Conservation (phyloP, 2,888 invertebrate species). For the Pantelozetes paolii region DNA sequence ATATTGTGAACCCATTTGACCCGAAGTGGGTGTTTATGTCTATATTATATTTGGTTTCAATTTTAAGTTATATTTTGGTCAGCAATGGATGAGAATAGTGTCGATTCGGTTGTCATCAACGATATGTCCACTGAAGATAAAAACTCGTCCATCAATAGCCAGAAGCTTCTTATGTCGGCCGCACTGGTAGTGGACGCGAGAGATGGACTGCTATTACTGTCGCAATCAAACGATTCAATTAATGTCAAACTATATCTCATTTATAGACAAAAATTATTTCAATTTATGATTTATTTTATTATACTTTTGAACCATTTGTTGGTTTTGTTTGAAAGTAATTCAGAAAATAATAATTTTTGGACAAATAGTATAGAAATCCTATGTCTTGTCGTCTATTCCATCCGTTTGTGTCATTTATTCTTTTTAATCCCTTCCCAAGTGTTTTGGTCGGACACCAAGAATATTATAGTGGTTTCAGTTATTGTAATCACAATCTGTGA, state of each 20-base stretch:
- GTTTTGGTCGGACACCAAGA: constrained; percentile 54
- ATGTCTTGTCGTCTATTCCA: constrained; percentile 51
- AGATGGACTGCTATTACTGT: constrained; percentile 47
- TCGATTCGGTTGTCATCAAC: background rate
- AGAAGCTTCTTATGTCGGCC: constrained; percentile 44
- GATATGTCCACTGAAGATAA: background rate
- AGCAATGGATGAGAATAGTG: background rate
- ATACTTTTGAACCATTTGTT: constrained; percentile 51
- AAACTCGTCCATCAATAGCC: background rate
- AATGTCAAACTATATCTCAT: constrained; percentile 51
- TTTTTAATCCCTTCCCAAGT: constrained; percentile 50
- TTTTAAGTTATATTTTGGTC: background rate
- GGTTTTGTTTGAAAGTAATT: constrained; percentile 53
- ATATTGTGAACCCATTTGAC: constrained; percentile 17
- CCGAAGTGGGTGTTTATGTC: constrained; percentile 9
- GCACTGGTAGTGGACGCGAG: constrained; percentile 48
- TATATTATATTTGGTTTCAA: background rate
- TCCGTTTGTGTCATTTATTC: constrained; percentile 51
- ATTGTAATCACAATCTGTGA: constrained; percentile 51
- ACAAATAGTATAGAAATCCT: constrained; percentile 52
- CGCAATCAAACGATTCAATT: constrained; percentile 43
- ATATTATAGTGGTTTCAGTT: constrained; percentile 51
- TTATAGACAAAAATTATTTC: constrained; percentile 52
- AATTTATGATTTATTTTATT: constrained; percentile 51
- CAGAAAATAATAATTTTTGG: constrained; percentile 51